A percentile compares a stretch with the other conserved stretches of the same genome.
Evolutionary conservation across 2,888 invertebrate genomes (phyloP).

Genomic region (Folsomia candida): DNA sequence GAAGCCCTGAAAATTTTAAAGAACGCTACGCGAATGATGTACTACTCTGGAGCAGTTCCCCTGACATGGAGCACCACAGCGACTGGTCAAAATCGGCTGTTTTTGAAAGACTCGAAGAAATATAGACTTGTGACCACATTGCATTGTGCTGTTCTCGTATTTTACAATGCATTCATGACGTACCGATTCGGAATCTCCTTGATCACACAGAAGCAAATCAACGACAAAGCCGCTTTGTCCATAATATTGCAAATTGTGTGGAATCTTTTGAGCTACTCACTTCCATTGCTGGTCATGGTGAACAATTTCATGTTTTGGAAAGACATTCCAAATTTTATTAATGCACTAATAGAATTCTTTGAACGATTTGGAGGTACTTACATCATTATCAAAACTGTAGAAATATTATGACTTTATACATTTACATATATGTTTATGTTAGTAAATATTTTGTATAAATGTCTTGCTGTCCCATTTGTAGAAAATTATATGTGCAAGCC

Average conservation of each 20-base stretch:
- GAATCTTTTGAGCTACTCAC: constrained; percentile 9
- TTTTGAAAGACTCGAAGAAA: neutral
- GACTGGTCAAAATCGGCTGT: neutral
- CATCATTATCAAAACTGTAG: no score
- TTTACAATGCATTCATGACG: neutral
- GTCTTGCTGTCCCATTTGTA: neutral
- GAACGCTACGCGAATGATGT: neutral
- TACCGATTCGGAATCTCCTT: neutral
- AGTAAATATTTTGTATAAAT: neutral
- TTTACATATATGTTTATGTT: no score
- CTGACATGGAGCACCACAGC: neutral
- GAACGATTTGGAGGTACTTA: constrained; percentile 10
- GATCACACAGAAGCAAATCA: neutral
- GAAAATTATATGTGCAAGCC: neutral
- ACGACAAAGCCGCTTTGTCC: neutral
- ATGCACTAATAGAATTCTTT: constrained; percentile 16
- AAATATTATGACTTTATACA: no score
- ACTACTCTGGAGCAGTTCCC: constrained; percentile 2
- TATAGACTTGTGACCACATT: neutral
- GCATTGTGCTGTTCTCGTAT: neutral
- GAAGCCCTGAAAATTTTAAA: neutral
- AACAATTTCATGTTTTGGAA: neutral
- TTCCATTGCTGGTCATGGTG: neutral
- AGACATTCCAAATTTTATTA: constrained; percentile 3
- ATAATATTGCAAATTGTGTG: constrained; percentile 17